Evolutionary conservation across 2,113 vertebrate genomes (phyloP).

Genomic region (Passer montanus): DNA sequence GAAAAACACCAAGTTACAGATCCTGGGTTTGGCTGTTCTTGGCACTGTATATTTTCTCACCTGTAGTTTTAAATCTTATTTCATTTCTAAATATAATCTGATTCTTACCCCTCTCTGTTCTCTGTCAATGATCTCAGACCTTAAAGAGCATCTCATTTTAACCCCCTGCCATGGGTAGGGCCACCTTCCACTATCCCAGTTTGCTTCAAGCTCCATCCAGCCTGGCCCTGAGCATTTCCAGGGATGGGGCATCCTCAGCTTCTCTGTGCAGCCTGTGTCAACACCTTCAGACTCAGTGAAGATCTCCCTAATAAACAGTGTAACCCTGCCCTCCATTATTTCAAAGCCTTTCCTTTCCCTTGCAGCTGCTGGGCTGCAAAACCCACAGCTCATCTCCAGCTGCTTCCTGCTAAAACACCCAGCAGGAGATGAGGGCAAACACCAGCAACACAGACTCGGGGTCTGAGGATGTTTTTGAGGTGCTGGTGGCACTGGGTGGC

Average conservation of each 20-base stretch:
- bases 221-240: not conserved
- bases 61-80: not conserved
- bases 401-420: not conserved
- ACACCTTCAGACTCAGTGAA: not conserved
- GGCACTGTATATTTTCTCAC: not conserved
- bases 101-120: not conserved
- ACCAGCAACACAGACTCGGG: not conserved
- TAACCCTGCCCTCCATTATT: not conserved
- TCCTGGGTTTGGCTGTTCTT: not conserved
- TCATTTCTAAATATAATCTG: not conserved
- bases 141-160: not conserved
- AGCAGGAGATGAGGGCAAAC: not conserved
- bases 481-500: not conserved
- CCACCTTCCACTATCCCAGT: not conserved
- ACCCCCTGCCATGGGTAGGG: not conserved
- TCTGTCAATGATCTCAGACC: not conserved
- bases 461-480: not conserved
- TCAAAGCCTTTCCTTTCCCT: not conserved
- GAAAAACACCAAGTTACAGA: not conserved
- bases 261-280: not conserved
- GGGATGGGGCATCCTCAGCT: not conserved
- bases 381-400: not conserved
- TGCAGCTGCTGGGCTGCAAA: not conserved
- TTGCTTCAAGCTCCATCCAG: not conserved
- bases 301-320: not conserved